A percentile compares a stretch with the other conserved stretches of the same genome.
Conservation (phyloP, 2,113 vertebrate species). For the Lepus europaeus region DNA sequence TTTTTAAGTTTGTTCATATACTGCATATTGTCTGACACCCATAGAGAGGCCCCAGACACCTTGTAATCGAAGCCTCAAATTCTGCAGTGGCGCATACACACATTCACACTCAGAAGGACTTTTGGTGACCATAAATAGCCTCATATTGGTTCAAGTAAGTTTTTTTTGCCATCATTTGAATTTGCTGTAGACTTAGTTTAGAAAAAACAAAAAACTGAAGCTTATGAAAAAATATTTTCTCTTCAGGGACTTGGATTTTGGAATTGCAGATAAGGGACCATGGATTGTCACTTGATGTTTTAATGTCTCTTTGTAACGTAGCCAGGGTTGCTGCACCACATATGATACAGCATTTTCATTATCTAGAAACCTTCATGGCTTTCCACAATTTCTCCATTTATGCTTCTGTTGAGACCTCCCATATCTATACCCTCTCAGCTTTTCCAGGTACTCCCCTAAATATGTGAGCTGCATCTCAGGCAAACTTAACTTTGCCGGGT, state of each 20-base stretch:
- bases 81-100: neutral
- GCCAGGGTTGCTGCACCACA: neutral
- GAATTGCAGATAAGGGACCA: neutral
- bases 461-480: neutral
- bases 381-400: neutral
- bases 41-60: neutral
- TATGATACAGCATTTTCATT: neutral
- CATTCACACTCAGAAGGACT: neutral
- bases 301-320: neutral
- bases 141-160: neutral
- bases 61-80: neutral
- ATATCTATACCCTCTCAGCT: neutral
- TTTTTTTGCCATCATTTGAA: neutral
- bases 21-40: neutral
- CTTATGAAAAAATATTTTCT: neutral
- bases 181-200: neutral
- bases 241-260: slow-evolving; percentile 5
- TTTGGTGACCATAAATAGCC: neutral
- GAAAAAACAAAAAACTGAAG: neutral
- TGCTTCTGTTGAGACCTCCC: neutral
- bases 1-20: too few species aligned
- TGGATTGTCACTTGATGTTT: neutral
- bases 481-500: neutral
- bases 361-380: neutral
- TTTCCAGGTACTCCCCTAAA: neutral